Evolutionary conservation across 53 echinoderm and acorn worm genomes (phyloP).

Genomic region (Paracentrotus lividus): DNA sequence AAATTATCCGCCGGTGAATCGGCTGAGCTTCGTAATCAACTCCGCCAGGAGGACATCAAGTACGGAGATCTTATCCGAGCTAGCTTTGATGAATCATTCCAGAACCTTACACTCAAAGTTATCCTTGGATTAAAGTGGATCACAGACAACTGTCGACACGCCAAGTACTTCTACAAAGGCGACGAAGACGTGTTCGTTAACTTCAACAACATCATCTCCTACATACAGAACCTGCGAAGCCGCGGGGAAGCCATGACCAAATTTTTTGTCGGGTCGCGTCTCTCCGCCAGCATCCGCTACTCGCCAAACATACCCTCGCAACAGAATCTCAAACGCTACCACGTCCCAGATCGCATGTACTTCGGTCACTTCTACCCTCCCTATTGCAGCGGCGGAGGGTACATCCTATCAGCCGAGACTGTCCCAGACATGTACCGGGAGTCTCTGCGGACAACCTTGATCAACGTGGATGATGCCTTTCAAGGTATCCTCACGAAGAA

Average conservation of each 20-base stretch:
- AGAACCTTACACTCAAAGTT: constrained; percentile 83
- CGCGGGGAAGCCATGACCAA: constrained; percentile 10
- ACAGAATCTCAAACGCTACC: constrained; percentile 7
- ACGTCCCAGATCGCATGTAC: constrained; percentile 66
- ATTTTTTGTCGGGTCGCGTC: constrained; percentile 42
- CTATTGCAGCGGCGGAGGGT: constrained; percentile 67
- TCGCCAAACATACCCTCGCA: constrained; percentile 21
- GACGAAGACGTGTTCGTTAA: constrained; percentile 85
- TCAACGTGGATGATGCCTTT: constrained; percentile 70
- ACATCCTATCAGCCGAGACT: constrained; percentile 65
- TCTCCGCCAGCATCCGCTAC: constrained; percentile 26
- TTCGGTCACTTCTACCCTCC: constrained; percentile 61
- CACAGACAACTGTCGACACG: constrained; percentile 74
- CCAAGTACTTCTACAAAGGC: constrained; percentile 81
- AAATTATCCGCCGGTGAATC: neutral
- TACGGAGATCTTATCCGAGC: constrained; percentile 83
- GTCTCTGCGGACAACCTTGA: constrained; percentile 58
- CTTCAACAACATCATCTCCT: constrained; percentile 68
- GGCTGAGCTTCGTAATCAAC: neutral
- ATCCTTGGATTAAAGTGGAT: constrained; percentile 80
- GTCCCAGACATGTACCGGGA: constrained; percentile 57
- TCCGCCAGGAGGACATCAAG: constrained; percentile 58
- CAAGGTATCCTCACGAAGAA: constrained; percentile 66
- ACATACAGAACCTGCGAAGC: constrained; percentile 29
- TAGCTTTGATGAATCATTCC: constrained; percentile 74